Evolutionary conservation across 2,888 invertebrate species (phyloP).

Genomic region (Ctenicera cuprea): DNA sequence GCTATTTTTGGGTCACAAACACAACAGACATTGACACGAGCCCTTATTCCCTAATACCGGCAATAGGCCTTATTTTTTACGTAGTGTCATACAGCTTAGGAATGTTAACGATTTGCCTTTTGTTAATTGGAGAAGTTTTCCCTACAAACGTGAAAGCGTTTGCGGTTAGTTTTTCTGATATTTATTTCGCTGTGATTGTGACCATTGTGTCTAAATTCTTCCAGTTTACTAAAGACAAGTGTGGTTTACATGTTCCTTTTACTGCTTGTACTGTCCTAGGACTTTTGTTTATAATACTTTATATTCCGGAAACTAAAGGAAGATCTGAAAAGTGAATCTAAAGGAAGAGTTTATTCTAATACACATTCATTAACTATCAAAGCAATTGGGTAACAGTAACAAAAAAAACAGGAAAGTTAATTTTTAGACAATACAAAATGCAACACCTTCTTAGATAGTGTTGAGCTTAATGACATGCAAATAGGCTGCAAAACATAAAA

Average conservation of each 20-base stretch:
- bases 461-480: too few species aligned
- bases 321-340: too few species aligned
- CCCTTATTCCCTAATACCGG: constrained; percentile 68
- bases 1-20: constrained; percentile 70
- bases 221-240: constrained; percentile 74
- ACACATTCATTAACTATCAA: background rate
- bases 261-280: constrained; percentile 79
- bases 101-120: constrained; percentile 72
- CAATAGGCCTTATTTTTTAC: constrained; percentile 70
- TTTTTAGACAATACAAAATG: too few species aligned
- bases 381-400: too few species aligned
- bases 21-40: constrained; percentile 60
- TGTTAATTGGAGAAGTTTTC: constrained; percentile 74
- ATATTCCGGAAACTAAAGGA: constrained; percentile 83
- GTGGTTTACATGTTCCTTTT: constrained; percentile 79
- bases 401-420: too few species aligned
- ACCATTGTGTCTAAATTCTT: too few species aligned
- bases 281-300: constrained; percentile 76
- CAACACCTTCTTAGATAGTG: too few species aligned
- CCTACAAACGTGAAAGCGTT: too few species aligned
- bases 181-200: constrained; percentile 71
- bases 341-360: constrained; percentile 62
- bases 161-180: constrained; percentile 73
- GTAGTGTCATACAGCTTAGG: constrained; percentile 73
- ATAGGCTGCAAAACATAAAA: too few species aligned